Base-by-base conservation (phyloP, 2,797 vertebrate genomes). In the Graptemys geographica region DNA sequence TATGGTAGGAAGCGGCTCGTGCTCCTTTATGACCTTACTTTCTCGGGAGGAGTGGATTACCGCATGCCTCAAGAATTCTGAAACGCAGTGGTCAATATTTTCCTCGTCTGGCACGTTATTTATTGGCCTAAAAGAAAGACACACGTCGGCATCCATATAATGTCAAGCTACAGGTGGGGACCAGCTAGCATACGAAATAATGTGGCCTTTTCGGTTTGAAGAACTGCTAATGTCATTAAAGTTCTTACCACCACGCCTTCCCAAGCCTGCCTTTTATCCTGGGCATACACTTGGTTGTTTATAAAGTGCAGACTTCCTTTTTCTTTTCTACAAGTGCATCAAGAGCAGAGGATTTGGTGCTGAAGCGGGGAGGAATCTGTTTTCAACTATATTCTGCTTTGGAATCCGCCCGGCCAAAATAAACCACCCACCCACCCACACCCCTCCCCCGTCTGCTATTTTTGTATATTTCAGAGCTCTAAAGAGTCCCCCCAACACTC, bases 161-260 rank as follows among this genome's bases (percentile, higher is more conserved):
- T 96, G 96, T 96, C 97, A 96, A 95, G 93, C 94, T 97, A 91
- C 97, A 97, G 97, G 96, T 97, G 97, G 97, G 96, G 96, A 96
- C 94, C 97, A 96, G 97, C 96, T 96, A 96, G 96, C 96, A 96
- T 57, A 89, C 94, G 95, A 96, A 98, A 95, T 97, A 96, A 97
- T 12, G 93, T 89, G 94, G 95, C 96, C 96, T 96, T 97, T 97
- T 95, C 96, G 95, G 95, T 94, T 97, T 97, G 97, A 98, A 97
- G 97, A 97, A 97, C 97, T 98, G 97, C 96, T 97, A 97, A 97
- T 97, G 96, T 97, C 97, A 97, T 98, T 97, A 97, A 95, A 96
- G 94, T 92, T 97, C 96, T 97, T 97, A 95, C 97, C 97, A 96
- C 95, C 95, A 88, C 96, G 72, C 92, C 94, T 95, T 97, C 97